Evolutionary conservation across 2,888 invertebrate genomes (phyloP).

Genomic region (Lissocephala sabroskyi): DNA sequence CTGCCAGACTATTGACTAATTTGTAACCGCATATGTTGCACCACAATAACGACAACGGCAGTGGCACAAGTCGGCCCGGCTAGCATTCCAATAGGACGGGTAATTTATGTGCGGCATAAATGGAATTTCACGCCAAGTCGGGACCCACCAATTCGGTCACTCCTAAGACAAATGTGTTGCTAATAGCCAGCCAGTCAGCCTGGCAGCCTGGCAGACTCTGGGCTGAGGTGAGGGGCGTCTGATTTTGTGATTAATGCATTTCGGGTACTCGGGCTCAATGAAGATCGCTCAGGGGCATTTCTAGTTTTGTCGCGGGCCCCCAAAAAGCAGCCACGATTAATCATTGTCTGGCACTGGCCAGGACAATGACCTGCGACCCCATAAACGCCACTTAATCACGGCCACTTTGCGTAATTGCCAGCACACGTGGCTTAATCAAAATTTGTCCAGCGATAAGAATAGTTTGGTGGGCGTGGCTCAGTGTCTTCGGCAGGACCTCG

Average conservation of each 20-base stretch:
- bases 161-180: constrained; percentile 57
- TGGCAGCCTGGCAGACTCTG: constrained; percentile 2
- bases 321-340: constrained; percentile 38
- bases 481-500: too few relatives aligned
- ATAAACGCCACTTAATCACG: constrained; percentile 1
- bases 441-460: neutral
- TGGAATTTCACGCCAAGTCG: constrained; percentile 43
- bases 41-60: constrained; percentile 1
- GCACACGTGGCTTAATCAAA: neutral
- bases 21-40: constrained; percentile 53
- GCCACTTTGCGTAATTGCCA: constrained; percentile 1
- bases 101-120: constrained; percentile 31
- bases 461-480: too few relatives aligned
- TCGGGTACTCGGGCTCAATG: too few relatives aligned
- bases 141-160: constrained; percentile 11
- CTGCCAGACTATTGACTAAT: constrained; percentile 63
- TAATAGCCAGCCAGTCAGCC: constrained; percentile 57
- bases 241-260: constrained; percentile 47
- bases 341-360: constrained; percentile 42
- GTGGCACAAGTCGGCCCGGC: constrained; percentile 1
- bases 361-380: constrained; percentile 1
- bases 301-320: constrained; percentile 21
- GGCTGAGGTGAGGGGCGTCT: constrained; percentile 12
- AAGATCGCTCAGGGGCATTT: constrained; percentile 19
- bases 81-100: constrained; percentile 30